Conservation (phyloP, 2,797 vertebrate genomes). For the Chelon auratus region DNA sequence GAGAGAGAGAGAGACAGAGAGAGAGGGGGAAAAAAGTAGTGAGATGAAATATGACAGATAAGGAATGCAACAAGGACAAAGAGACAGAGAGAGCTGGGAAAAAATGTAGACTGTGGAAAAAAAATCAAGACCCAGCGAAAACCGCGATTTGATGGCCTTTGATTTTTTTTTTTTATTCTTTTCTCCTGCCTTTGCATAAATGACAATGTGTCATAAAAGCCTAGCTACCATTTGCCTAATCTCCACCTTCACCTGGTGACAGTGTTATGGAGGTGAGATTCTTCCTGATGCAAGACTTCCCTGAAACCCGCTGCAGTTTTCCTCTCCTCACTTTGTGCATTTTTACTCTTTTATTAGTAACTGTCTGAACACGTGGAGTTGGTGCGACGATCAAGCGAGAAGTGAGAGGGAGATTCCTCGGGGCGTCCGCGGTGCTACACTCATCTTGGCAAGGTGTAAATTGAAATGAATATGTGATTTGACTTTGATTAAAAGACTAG, state of each 20-base stretch:
- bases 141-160: conserved; percentile 47
- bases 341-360: conserved; percentile 32
- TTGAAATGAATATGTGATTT: conserved; percentile 65
- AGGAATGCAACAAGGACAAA: conserved; percentile 61
- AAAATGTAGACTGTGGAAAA: conserved; percentile 47
- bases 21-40: background rate
- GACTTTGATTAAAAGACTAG: conserved; percentile 54
- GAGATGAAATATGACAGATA: conserved; percentile 62
- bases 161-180: conserved; percentile 23
- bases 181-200: conserved; percentile 40
- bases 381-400: conserved; percentile 19
- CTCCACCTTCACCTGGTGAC: conserved; percentile 2
- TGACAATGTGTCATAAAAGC: conserved; percentile 34
- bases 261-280: conserved; percentile 10
- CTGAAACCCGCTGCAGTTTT: conserved; percentile 1
- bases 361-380: conserved; percentile 26
- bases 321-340: background rate
- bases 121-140: conserved; percentile 36
- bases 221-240: conserved; percentile 29
- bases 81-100: conserved; percentile 16
- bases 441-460: conserved; percentile 59
- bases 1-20: conserved; percentile 12
- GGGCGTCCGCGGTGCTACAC: conserved; percentile 29
- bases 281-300: conserved; percentile 11
- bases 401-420: conserved; percentile 30